phyloP scores from a whole-genome alignment of 1,140 invertebrate genomes.

The Panagrolaimus sp. region DNA sequence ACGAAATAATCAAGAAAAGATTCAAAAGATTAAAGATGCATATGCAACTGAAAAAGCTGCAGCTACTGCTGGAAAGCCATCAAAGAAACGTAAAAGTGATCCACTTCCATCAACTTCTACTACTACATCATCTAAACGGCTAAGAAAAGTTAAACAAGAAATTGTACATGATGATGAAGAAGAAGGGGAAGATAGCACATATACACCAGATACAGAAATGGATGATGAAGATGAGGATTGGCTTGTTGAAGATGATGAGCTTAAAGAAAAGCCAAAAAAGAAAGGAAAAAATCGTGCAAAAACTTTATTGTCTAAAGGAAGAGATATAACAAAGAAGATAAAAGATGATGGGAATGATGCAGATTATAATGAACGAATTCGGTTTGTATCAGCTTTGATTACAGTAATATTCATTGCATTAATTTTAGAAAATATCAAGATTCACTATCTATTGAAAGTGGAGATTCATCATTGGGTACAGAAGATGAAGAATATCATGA shows the following conservation, averaged over 20 bases:
- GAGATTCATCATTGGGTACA: slow-evolving; percentile 4
- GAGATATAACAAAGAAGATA: slow-evolving; percentile 5
- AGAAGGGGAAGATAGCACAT: slow-evolving; percentile 2
- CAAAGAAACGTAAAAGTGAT: no score
- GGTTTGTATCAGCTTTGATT: no score
- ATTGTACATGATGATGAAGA: not conserved
- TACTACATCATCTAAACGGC: not conserved
- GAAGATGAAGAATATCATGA: slow-evolving; percentile 29
- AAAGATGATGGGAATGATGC: slow-evolving; percentile 50
- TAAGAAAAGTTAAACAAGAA: not conserved
- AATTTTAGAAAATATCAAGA: slow-evolving; percentile 17
- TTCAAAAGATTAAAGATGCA: no score
- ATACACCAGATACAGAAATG: slow-evolving; percentile 16
- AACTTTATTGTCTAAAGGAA: not conserved
- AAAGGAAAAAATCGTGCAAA: slow-evolving; percentile 2
- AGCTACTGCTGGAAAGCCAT: no score
- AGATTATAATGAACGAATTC: slow-evolving; percentile 41
- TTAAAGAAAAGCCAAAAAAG: slow-evolving; percentile 10
- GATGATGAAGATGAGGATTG: slow-evolving; percentile 6
- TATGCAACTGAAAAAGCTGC: no score
- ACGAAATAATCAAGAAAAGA: not conserved
- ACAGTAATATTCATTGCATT: not conserved
- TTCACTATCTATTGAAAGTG: slow-evolving; percentile 9
- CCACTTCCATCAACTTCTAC: not conserved
- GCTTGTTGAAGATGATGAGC: not conserved